Evolutionary conservation across 2,888 invertebrate species (phyloP), one percentile per base, ranked within the genome.

Genomic region (Heliconius cydno): DNA sequence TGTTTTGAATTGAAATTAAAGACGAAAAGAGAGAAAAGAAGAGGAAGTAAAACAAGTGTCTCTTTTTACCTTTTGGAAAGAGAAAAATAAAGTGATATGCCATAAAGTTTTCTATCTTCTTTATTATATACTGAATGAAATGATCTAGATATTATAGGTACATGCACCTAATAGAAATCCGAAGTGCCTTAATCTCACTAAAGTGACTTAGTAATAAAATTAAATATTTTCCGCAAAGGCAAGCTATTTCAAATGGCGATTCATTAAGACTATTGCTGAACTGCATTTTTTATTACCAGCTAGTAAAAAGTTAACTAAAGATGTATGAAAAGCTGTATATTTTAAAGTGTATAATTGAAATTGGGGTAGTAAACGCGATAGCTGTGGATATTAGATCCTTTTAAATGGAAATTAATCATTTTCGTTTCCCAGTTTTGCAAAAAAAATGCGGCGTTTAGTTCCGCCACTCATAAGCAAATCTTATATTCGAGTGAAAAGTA

Each of bases 261-360:
- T 70, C 70, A 70, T 70, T 70, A 70, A 70, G 25, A 70, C 41
- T 70, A 41, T 68, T 41, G 70, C 70, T 70, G 70, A 70, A 15
- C 15, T 25, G 41, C 70, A 70, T 70, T 70, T 46, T 70, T 46
- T 70, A 70, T 70, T 46, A 25, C 25, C 41, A 19, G 41, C 70
- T 28, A 41, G 41, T 70, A 46, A 41, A 70, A 46, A 46, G 25
- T 70, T 28, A 70, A 41, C 41, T 25, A 46, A 41, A n/a, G 38
- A 15, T 46, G 25, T 28, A 70, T 70, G 41, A 70, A 70, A 68
- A 25, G 1, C 22, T 10, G 25, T 38, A 46, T 9, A 52, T 52
- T 52, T 52, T 7, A 52, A 52, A 52, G 19, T 52, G 7, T 52
- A 52, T 52, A 52, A 52, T 52, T 52, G 7, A 52, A 52, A 52